Base-by-base conservation (phyloP, 2,888 invertebrate genomes). In the Epinotia bilunana region DNA sequence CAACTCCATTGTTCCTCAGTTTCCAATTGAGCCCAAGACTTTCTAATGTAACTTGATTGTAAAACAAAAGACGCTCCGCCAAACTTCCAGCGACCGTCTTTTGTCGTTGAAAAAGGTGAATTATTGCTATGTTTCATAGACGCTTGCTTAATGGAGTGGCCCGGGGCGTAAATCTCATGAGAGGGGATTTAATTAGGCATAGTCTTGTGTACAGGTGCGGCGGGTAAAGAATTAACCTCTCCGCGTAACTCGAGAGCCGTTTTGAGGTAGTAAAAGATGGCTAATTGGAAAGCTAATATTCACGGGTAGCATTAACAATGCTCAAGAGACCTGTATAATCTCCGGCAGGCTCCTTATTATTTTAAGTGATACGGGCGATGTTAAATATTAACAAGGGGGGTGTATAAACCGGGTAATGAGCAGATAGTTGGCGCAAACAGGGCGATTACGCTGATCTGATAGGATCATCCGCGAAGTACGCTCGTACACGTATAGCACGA, bases 281-380 rank as follows among this genome's bases (percentile, higher is more conserved):
- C 88, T 92, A 93, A 92, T 93, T 92, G 92, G 90, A 91, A 92
- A 92, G 92, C 92, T 93, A 92, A 93, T 92, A 92, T 91, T 89
- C 91, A 87, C 85, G 88, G 76, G 88, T 87, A 90, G 90, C 90
- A 90, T 92, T 92, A 92, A 93, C 92, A 92, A 91, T 90, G 87
- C 91, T 87, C 88, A 79, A 77, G 88, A 90, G 91, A 88, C 86
- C 83, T 84, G 83, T 81, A 87, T 88, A 88, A 90, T 89, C 89
- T 89, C 80, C 84, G 81, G 84, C 85, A 86, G 85, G 87, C 89
- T 87, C 88, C 89, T 89, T 89, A 90, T 91, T 90, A 91, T 89
- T 89, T 86, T 89, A 88, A 90, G 86, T 88, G 88, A 89, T 89
- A 87, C 84, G 84, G 81, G 79, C 80, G 80, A 81, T 83, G 83